Percentiles rank a stretch among this genome's conserved stretches.
phyloP scores from a whole-genome alignment of 2,888 invertebrate species.

The Athalia rosae region DNA sequence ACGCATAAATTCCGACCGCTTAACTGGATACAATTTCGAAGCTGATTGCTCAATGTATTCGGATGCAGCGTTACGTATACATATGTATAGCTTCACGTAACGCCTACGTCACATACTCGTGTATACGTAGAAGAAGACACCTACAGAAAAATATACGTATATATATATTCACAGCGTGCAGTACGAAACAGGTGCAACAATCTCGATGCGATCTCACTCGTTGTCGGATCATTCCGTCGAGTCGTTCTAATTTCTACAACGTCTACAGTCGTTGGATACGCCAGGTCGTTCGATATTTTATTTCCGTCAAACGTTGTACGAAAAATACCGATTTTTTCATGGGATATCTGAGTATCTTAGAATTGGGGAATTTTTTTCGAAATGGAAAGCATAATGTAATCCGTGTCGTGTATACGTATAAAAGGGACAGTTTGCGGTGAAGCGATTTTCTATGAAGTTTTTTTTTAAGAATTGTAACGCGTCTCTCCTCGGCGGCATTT shows the following conservation, averaged over 20 bases:
- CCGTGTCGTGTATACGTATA: slow-evolving; percentile 1
- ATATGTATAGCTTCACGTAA: background rate
- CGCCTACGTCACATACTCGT: too few relatives aligned
- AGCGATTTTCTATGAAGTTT: too few relatives aligned
- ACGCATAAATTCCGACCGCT: slow-evolving; percentile 42
- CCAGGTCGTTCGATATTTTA: slow-evolving; percentile 12
- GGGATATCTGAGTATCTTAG: too few relatives aligned
- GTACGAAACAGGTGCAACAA: slow-evolving; percentile 22
- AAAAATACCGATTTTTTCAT: background rate
- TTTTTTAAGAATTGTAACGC: background rate
- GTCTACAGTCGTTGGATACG: slow-evolving; percentile 27
- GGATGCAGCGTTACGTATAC: background rate
- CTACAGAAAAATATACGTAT: too few relatives aligned
- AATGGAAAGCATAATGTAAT: too few relatives aligned
- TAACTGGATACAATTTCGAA: slow-evolving; percentile 43
- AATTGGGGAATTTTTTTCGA: too few relatives aligned
- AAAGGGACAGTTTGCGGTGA: too few relatives aligned
- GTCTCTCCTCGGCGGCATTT: slow-evolving; percentile 3
- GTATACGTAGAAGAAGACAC: too few relatives aligned
- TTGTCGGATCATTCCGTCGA: slow-evolving; percentile 23
- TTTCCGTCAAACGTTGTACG: background rate
- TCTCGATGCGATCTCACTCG: slow-evolving; percentile 28
- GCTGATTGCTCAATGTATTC: slow-evolving; percentile 41
- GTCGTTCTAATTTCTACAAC: slow-evolving; percentile 36
- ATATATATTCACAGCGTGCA: slow-evolving; percentile 27